Evolutionary conservation across 2,888 invertebrate species (phyloP).

Genomic region (Drosophila sordidapex): DNA sequence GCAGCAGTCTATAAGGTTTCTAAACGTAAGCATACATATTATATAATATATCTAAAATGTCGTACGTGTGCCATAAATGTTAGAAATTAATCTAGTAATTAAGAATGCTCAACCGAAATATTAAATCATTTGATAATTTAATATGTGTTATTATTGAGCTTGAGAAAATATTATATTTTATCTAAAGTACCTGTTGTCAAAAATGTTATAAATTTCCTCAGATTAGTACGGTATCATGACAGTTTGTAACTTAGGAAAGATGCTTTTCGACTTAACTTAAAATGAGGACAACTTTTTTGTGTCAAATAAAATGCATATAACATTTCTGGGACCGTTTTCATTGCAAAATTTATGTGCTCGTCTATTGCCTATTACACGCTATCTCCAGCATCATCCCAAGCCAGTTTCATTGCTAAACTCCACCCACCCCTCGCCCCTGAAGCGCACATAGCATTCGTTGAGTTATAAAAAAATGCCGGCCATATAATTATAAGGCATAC

Average conservation of each 20-base stretch:
- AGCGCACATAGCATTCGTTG: slow-evolving; percentile 50
- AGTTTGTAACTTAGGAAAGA: neutral
- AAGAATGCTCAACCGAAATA: neutral
- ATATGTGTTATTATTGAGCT: neutral
- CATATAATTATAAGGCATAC: slow-evolving; percentile 68
- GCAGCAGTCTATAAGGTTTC: slow-evolving; percentile 72
- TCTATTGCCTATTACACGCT: slow-evolving; percentile 59
- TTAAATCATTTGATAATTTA: neutral
- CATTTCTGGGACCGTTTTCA: slow-evolving; percentile 29
- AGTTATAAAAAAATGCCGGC: slow-evolving; percentile 58
- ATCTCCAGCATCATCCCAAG: slow-evolving; percentile 39
- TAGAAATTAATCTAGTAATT: slow-evolving; percentile 1
- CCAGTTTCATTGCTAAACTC: slow-evolving; percentile 8
- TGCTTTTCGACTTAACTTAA: neutral
- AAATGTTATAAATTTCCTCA: neutral
- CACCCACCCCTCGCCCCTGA: neutral
- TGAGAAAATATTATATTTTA: neutral
- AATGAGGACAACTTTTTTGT: slow-evolving; percentile 9
- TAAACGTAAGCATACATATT: slow-evolving; percentile 66
- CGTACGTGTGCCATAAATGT: slow-evolving; percentile 28
- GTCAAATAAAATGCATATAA: slow-evolving; percentile 16
- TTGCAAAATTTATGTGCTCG: slow-evolving; percentile 44
- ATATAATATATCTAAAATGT: slow-evolving; percentile 43
- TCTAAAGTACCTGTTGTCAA: neutral
- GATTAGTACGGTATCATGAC: neutral